Base-by-base conservation (phyloP, 1,140 invertebrate species). In the Idris sp. region DNA sequence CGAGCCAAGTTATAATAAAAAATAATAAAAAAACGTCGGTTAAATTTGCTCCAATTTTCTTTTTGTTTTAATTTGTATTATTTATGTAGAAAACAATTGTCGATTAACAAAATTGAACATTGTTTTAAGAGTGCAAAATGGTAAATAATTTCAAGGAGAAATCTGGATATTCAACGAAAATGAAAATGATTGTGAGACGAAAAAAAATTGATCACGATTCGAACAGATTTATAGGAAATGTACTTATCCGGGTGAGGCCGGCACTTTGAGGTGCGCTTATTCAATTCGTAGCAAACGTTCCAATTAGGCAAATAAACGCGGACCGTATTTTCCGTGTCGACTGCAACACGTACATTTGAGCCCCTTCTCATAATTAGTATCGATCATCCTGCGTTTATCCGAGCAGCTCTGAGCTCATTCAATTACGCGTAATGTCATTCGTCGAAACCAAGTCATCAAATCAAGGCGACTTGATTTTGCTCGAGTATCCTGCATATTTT, bases 371-470 rank as follows among this genome's bases (percentile, higher is more conserved):
- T 71, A 75, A 65, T 75, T 43, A 75, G 65, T 65, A 75, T 75
- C 65, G 73, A 75, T 75, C 35, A 75, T 61, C 25, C 31, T 59
- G 46, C 59, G 53, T 68, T 69, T 59, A 69, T 67, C 49, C 59
- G 44, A 69, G 59, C 58, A 40, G 49, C 58, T 38, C 51, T 4
- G 18, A 28, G 61, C 35, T 75, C 54, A 75, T 69, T 75, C 65
- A 65, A 75, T 75, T 69, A 75, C 38, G 53, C 62, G 56, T 64
- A 75, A 75, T 75, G 49, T 65, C 46, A 71, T 75, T 75, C 65
- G 61, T 74, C 26, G 61, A 6, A 54, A 51, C 54, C 46, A 13
- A 36, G 46, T 74, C 41, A 48, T 43, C 71, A 58, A 74, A 74
- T 67, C 46, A 74, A 68, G 48, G 56, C 10, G 49, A 36, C 56